phyloP scores from a whole-genome alignment of 2,113 vertebrate species.

The Montifringilla adamsi region DNA sequence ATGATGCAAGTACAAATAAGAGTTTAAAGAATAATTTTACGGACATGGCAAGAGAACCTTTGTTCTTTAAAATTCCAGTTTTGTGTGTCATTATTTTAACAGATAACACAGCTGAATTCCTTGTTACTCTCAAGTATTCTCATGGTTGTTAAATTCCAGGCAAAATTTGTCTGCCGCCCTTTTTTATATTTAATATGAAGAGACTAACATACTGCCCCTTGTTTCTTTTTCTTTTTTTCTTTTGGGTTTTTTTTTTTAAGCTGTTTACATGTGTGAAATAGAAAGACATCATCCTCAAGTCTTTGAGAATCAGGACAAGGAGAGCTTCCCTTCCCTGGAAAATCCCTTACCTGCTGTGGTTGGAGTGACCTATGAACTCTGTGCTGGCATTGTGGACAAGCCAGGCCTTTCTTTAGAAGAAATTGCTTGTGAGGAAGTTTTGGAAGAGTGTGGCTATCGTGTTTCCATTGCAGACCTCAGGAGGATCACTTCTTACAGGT shows the following conservation, averaged over 20 bases:
- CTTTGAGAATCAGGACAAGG: conserved; percentile 57
- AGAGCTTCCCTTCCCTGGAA: conserved; percentile 6
- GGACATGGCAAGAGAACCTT: neutral
- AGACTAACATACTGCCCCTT: neutral
- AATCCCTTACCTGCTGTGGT: conserved; percentile 72
- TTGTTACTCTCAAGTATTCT: neutral
- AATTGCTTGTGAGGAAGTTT: conserved; percentile 84
- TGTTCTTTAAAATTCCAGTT: neutral
- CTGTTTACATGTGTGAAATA: conserved; percentile 88
- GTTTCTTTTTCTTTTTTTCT: neutral
- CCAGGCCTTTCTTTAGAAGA: conserved; percentile 86
- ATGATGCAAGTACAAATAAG: neutral
- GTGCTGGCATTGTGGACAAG: conserved; percentile 91
- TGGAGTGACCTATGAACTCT: conserved; percentile 90
- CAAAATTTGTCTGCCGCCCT: neutral
- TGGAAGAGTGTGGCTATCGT: conserved; percentile 91
- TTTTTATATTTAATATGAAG: neutral
- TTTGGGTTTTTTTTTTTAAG: conserved; percentile 44
- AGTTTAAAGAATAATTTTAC: neutral
- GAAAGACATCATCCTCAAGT: conserved; percentile 73
- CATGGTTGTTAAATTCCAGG: neutral
- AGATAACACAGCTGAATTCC: neutral
- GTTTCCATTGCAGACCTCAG: conserved; percentile 75
- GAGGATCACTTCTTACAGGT: conserved; percentile 89
- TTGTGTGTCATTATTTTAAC: neutral